Percentiles rank a stretch among this genome's conserved stretches.
These are phyloP conservation scores for Micrasema longulum DNA, from an alignment of 1,140 invertebrate genomes.

Conservation along the genomic window DNA sequence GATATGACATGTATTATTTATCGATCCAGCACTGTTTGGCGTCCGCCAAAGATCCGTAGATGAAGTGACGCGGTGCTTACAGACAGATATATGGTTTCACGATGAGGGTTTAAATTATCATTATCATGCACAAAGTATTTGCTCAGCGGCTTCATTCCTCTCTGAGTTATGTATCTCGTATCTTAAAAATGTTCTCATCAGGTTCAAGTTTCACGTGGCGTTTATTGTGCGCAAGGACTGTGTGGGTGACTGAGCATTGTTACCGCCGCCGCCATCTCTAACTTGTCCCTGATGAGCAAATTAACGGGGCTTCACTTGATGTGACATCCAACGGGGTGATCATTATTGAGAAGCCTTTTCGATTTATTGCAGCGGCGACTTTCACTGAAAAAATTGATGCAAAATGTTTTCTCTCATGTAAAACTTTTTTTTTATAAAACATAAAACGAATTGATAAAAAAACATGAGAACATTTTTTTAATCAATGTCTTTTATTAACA, in stretches of 20 bases:
- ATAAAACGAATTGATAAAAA: neutral
- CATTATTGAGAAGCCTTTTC: conserved; percentile 14
- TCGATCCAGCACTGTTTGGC: conserved; percentile 9
- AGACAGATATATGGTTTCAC: conserved; percentile 26
- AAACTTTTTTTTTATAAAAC: neutral
- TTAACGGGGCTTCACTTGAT: neutral
- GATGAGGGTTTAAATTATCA: conserved; percentile 17
- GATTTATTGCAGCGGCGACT: neutral
- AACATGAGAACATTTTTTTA: neutral
- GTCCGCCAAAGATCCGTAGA: neutral
- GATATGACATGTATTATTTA: no score
- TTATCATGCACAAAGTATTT: conserved; percentile 1
- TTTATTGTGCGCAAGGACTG: neutral
- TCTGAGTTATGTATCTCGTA: no score
- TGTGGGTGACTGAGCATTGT: neutral
- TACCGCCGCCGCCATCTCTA: neutral
- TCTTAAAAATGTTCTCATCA: conserved; percentile 23
- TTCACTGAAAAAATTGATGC: neutral
- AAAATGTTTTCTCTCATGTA: neutral
- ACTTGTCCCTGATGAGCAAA: conserved; percentile 1
- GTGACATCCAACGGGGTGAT: conserved; percentile 1
- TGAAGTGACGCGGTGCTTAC: conserved; percentile 15
- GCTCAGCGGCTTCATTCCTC: neutral
- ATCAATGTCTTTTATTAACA: neutral
- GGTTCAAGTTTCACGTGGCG: conserved; percentile 11